Conservation (phyloP, 2,797 vertebrate species). For the Thunnus albacares region DNA sequence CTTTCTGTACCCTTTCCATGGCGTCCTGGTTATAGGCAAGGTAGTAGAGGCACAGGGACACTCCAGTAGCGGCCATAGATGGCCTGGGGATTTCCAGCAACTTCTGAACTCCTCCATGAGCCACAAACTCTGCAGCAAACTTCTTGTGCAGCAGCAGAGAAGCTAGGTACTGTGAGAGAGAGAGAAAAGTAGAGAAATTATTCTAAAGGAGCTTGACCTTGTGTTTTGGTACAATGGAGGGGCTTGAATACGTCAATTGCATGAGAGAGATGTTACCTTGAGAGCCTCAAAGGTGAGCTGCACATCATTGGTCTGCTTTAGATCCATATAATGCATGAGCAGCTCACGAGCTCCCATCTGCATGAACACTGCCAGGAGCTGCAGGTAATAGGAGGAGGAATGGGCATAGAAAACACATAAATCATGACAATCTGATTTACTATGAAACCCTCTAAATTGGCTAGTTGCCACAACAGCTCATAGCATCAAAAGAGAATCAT, state of each 20-base stretch:
- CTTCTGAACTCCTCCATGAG: conserved; percentile 98
- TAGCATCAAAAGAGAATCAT: neutral
- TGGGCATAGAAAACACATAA: neutral
- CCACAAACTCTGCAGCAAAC: conserved; percentile 99
- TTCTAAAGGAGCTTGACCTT: neutral
- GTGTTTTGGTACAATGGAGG: neutral
- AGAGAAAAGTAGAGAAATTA: neutral
- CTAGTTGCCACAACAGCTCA: neutral
- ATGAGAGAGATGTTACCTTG: conserved; percentile 86
- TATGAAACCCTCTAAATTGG: neutral
- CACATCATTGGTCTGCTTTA: conserved; percentile 97
- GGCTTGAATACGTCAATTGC: neutral
- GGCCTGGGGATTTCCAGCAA: conserved; percentile 97
- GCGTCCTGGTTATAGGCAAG: conserved; percentile 99
- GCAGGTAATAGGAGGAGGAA: conserved; percentile 41
- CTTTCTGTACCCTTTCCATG: conserved; percentile 93
- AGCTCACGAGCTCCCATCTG: conserved; percentile 96
- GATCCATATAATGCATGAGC: conserved; percentile 98
- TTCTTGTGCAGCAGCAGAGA: conserved; percentile 98
- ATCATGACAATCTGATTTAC: neutral
- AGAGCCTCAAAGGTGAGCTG: conserved; percentile 98
- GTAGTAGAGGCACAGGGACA: conserved; percentile 99
- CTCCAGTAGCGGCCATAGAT: conserved; percentile 98
- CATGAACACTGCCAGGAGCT: conserved; percentile 99
- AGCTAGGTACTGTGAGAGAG: conserved; percentile 90